Conservation (phyloP, 1,140 invertebrate genomes). For the Cydia strobilella region DNA sequence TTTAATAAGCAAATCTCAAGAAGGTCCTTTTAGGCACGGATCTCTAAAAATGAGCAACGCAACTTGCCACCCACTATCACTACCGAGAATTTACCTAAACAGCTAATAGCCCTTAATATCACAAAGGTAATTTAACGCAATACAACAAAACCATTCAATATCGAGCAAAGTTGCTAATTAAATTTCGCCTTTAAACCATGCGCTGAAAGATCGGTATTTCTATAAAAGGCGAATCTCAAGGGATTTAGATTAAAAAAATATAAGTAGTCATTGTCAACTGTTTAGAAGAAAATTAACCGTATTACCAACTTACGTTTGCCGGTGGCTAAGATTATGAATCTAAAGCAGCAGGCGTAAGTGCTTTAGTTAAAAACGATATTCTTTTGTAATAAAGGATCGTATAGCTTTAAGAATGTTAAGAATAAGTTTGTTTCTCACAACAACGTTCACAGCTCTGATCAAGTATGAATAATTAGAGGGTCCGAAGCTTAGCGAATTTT, state of each 20-base stretch:
- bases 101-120: constrained; percentile 21
- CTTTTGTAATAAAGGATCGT: background rate
- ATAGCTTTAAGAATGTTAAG: background rate
- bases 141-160: constrained; percentile 20
- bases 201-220: constrained; percentile 11
- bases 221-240: constrained; percentile 21
- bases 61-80: constrained; percentile 16
- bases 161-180: background rate
- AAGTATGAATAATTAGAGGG: constrained; percentile 47
- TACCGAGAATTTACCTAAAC: constrained; percentile 18
- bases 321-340: background rate
- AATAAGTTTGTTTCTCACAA: constrained; percentile 15
- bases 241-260: constrained; percentile 23
- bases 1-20: background rate
- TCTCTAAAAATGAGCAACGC: constrained; percentile 15
- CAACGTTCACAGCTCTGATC: constrained; percentile 46
- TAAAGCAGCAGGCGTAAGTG: background rate
- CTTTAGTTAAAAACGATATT: background rate
- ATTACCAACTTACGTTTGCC: constrained; percentile 15
- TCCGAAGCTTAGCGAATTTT: constrained; percentile 45
- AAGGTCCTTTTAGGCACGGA: background rate
- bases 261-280: constrained; percentile 24
- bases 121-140: constrained; percentile 29
- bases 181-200: constrained; percentile 6
- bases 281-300: constrained; percentile 32